phyloP scores from a whole-genome alignment of 1,140 invertebrate genomes.

The Papilio polyxenes region DNA sequence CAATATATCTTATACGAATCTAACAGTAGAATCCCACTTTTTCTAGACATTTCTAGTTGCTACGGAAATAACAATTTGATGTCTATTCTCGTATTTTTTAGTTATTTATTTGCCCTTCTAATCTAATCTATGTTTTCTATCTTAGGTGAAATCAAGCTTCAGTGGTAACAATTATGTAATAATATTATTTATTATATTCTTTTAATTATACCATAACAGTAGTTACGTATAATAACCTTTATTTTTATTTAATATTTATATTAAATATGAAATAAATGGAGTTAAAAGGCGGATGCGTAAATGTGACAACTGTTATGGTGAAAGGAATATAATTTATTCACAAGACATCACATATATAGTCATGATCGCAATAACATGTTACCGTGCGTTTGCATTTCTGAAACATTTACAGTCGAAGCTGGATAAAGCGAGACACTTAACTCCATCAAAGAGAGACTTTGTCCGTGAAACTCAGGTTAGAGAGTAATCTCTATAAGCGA shows the following conservation, averaged over 20 bases:
- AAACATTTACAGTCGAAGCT: not conserved
- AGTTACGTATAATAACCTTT: not conserved
- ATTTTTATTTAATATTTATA: slow-evolving; percentile 5
- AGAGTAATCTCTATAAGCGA: no score
- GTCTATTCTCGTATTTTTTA: no score
- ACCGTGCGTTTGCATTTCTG: not conserved
- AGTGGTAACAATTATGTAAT: not conserved
- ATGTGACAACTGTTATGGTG: not conserved
- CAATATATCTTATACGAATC: no score
- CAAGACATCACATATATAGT: not conserved
- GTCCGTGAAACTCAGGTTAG: no score
- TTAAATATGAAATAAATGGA: not conserved
- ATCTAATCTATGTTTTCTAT: not conserved
- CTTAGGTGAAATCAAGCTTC: not conserved
- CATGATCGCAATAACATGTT: not conserved
- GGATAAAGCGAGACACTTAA: no score
- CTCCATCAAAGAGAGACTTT: no score
- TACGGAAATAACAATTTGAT: no score
- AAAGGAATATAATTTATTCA: not conserved
- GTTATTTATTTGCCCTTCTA: not conserved
- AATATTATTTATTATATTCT: not conserved
- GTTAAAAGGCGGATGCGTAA: not conserved
- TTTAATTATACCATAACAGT: not conserved
- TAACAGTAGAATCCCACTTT: no score
- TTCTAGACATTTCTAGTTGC: no score